Evolutionary conservation across 2,113 vertebrate species (phyloP), one percentile per base, ranked within the genome.

Genomic region (Ammodytes marinus): DNA sequence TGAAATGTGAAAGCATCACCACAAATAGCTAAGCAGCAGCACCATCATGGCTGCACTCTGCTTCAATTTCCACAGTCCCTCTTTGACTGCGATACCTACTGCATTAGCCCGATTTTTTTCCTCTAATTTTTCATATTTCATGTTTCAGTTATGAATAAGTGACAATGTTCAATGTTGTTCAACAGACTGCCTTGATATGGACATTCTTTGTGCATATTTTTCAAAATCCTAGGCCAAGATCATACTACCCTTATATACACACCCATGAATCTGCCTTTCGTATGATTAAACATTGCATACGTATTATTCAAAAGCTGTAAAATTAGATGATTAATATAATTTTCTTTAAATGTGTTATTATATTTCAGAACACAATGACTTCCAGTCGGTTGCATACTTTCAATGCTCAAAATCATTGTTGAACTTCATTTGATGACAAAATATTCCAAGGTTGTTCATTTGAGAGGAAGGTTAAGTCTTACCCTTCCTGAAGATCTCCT

Each of bases 401-500:
- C 4, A 70, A 13, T 50, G 46, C 12, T 5, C 9, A 49, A 45
- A 40, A 19, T 45, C 10, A n/a, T 5, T 9, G 2, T 63, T 39
- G 5, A 67, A 46, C 14, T 60, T 40, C 9, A 71, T 59, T 8
- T 59, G 3, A 72, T 47, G 14, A 47, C 27, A 59, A 47, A 72
- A 39, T 14, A n/a, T 43, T 52, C 13, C 1, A 49, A 47, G 42
- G 43, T 40, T 6, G 43, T 27, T 14, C 42, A 71, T 49, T 45
- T 43, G 14, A 47, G 10, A 17, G 61, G 11, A 64, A 19, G n/a
- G 35, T 39, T 35, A 43, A 50, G 14, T 75, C 95, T 94, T 91
- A 99, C 98, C 98, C 96, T 97, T 96, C 81, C 97, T 97, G 88
- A 99, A 96, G 89, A 99, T 99, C 85, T 99, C 98, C 88, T 99